These are phyloP conservation scores for Lithodes maja DNA, from an alignment of 2,888 invertebrate species.

Conservation along the genomic window DNA sequence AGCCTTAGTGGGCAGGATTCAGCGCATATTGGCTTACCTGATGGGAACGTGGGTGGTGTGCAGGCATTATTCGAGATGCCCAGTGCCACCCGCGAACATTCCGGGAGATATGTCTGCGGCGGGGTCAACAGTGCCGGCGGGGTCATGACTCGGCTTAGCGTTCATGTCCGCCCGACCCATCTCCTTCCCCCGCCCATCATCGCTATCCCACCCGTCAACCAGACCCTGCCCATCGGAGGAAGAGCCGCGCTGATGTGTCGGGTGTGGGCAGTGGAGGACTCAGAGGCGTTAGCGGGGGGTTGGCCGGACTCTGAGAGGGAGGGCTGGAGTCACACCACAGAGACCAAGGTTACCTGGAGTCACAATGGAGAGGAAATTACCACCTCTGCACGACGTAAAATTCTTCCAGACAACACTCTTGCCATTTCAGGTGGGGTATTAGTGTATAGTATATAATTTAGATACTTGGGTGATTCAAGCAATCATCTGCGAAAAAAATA, in stretches of 20 bases:
- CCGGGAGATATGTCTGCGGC: conserved; percentile 66
- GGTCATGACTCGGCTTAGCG: conserved; percentile 66
- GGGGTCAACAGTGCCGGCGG: conserved; percentile 68
- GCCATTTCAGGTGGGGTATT: conserved; percentile 55
- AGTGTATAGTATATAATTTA: too few relatives aligned
- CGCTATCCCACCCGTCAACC: conserved; percentile 60
- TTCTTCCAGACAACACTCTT: conserved; percentile 64
- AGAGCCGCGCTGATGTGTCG: conserved; percentile 59
- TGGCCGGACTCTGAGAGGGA: neutral
- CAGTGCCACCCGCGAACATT: conserved; percentile 49
- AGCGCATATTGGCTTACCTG: neutral
- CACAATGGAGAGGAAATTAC: conserved; percentile 43
- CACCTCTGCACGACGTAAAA: conserved; percentile 31
- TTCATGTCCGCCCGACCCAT: conserved; percentile 61
- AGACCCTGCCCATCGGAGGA: conserved; percentile 58
- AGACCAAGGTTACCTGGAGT: conserved; percentile 56
- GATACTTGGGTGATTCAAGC: too few relatives aligned
- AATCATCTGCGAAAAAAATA: too few relatives aligned
- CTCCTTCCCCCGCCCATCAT: conserved; percentile 68
- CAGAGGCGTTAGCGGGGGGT: neutral
- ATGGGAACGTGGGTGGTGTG: neutral
- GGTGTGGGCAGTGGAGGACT: conserved; percentile 42
- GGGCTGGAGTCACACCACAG: conserved; percentile 29
- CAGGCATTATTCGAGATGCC: conserved; percentile 14
- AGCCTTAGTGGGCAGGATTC: neutral